phyloP scores from a whole-genome alignment of 2,797 vertebrate species.

The Lepidocolaptes lacrymiger region DNA sequence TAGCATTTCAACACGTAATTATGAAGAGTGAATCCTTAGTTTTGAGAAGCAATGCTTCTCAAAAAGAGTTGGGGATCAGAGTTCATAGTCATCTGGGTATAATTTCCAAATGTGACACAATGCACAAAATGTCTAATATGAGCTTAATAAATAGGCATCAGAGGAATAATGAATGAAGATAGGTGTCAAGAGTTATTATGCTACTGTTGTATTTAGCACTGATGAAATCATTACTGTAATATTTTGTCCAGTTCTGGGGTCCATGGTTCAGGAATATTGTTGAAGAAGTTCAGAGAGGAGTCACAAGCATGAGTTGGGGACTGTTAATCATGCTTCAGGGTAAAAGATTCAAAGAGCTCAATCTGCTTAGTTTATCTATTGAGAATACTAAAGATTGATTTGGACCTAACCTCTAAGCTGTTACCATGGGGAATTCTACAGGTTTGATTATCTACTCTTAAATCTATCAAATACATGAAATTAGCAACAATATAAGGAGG shows the following conservation, averaged over 20 bases:
- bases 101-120: conserved; percentile 40
- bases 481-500: not conserved
- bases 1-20: not conserved
- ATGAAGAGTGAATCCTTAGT: not conserved
- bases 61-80: conserved; percentile 6
- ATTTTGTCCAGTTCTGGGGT: conserved; percentile 48
- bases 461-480: conserved; percentile 6
- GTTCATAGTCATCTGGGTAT: conserved; percentile 21
- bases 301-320: conserved; percentile 16
- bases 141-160: conserved; percentile 63
- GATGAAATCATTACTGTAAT: conserved; percentile 69
- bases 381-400: conserved; percentile 39
- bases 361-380: conserved; percentile 38
- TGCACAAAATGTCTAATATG: conserved; percentile 36
- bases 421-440: conserved; percentile 10
- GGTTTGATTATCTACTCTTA: conserved; percentile 6
- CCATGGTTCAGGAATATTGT: conserved; percentile 50
- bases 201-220: conserved; percentile 66
- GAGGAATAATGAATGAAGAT: conserved; percentile 69
- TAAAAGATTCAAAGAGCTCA: conserved; percentile 39
- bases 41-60: conserved; percentile 6
- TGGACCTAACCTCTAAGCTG: conserved; percentile 19
- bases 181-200: conserved; percentile 60
- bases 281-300: conserved; percentile 58
- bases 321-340: conserved; percentile 44